Conservation (phyloP, 2,797 vertebrate species). For the Microtus californicus region DNA sequence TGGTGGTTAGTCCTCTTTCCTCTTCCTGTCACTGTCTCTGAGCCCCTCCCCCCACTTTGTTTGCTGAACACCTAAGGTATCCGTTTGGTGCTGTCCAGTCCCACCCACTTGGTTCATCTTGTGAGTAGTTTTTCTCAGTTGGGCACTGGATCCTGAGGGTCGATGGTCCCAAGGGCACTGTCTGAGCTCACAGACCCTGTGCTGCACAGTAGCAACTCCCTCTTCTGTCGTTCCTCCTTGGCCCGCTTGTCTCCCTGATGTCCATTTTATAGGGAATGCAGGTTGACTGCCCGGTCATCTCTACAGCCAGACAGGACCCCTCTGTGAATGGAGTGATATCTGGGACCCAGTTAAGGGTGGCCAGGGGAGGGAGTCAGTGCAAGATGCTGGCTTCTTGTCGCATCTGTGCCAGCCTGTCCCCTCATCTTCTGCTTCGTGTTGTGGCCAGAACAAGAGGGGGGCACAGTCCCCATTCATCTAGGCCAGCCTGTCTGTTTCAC, state of each 20-base stretch:
- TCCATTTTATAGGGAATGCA: neutral
- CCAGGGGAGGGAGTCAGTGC: neutral
- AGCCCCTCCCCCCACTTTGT: neutral
- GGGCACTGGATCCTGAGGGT: neutral
- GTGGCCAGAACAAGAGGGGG: neutral
- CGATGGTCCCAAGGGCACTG: neutral
- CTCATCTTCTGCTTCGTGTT: neutral
- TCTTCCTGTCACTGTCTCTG: neutral
- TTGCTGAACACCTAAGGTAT: neutral
- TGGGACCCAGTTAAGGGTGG: neutral
- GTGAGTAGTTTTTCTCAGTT: fast-evolving
- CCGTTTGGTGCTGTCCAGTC: neutral
- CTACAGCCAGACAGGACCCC: neutral
- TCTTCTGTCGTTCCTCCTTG: neutral
- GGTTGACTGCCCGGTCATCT: neutral
- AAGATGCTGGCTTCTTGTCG: neutral
- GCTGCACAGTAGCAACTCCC: neutral
- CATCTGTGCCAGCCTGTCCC: neutral
- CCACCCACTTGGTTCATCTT: fast-evolving
- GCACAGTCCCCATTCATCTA: neutral
- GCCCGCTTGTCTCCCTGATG: neutral
- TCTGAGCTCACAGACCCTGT: neutral
- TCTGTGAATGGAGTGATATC: neutral
- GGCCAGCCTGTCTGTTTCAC: neutral
- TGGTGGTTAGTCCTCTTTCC: neutral